Evolutionary conservation across 2,888 invertebrate genomes (phyloP), one percentile per base, ranked within the genome.

Genomic region (Tipula unca): DNA sequence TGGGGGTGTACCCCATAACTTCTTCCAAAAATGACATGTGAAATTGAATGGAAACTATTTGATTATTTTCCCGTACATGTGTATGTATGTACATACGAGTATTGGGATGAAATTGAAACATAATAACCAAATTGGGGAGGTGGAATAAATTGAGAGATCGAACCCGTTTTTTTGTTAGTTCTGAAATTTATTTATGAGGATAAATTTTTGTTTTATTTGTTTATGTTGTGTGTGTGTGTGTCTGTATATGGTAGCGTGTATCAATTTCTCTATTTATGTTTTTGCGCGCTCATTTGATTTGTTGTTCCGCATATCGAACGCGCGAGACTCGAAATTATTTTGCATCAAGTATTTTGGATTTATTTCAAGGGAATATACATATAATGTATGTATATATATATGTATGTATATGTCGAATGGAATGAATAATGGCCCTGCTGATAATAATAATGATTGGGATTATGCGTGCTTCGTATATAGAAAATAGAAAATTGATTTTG

Each of bases 31-130:
- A 69, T 69, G 69, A 69, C 25, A 69, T 69, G 69, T 25, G 69
- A 69, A 69, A 69, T 69, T 69, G 69, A 69, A 69, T 69, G 69
- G 69, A 69, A 69, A 69, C 25, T 69, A 69, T 69, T 69, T 69
- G 69, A 69, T 69, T 69, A 25, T 25, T 69, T 69, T 25, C 25
- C 25, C 69, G 69, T 69, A 69, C 14, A 25, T 10, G 17, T 69
- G 25, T 17, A 17, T 17, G 1, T 39, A 39, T 39, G 39, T 39
- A 36, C 36, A 10, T 39, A 35, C 13, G 8, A 6, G 3, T 10
- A 39, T 39, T 10, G 39, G 39, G 39, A 39, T 35, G 35, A 35
- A 35, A 4, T 35, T 35, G 35, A 4, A 35, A 35, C 6, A 4
- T 6, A 14, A 42, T 3, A 54, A 54, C 6, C 1, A 17, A 13